Conservation (phyloP, 2,797 vertebrate species). For the Apodemus agrarius region DNA sequence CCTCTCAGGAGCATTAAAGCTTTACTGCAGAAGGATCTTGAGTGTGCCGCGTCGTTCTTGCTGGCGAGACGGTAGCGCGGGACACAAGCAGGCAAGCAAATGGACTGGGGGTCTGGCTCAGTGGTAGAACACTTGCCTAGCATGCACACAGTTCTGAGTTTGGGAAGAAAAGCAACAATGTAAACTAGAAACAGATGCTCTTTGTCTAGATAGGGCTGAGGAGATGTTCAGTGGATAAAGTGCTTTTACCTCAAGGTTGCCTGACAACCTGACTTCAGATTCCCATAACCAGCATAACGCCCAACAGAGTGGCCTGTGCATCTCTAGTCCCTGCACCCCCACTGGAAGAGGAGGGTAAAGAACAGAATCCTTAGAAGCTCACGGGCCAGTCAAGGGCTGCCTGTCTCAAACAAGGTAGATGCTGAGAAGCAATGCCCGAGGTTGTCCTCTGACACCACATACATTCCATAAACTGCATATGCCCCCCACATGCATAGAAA, state of each 20-base stretch:
- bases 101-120: background rate
- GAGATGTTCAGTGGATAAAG: background rate
- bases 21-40: no score
- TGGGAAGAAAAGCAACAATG: background rate
- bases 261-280: background rate
- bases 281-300: background rate
- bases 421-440: background rate
- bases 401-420: background rate
- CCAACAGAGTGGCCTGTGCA: background rate
- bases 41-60: no score
- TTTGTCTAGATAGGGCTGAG: background rate
- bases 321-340: background rate
- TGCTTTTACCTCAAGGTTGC: background rate
- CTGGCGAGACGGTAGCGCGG: no score
- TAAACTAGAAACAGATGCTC: background rate
- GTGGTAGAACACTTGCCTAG: background rate
- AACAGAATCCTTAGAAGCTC: background rate
- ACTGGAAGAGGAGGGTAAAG: background rate
- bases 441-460: background rate
- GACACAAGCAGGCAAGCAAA: background rate
- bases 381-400: background rate
- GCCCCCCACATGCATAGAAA: background rate
- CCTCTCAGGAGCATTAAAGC: no score
- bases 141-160: background rate
- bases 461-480: no score